Conservation (phyloP, 2,797 vertebrate species). For the Pterois miles region DNA sequence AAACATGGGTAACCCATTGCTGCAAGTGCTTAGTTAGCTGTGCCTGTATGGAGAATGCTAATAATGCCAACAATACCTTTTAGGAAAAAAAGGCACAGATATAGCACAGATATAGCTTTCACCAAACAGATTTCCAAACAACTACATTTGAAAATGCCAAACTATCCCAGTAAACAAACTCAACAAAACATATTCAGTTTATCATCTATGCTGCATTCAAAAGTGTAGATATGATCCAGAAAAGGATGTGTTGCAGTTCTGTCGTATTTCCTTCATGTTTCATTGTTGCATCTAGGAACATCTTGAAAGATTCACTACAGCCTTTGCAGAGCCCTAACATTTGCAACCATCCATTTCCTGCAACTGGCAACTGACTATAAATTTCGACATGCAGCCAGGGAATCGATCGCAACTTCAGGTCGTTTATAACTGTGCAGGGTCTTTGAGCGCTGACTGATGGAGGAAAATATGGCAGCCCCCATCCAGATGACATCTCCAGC, state of each 20-base stretch:
- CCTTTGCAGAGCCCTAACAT: slow-evolving; percentile 19
- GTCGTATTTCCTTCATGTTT: neutral
- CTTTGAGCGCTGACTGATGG: slow-evolving; percentile 48
- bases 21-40: neutral
- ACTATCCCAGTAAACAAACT: neutral
- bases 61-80: slow-evolving; percentile 2
- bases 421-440: slow-evolving; percentile 30
- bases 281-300: neutral
- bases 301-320: slow-evolving; percentile 10
- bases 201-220: neutral
- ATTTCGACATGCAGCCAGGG: slow-evolving; percentile 35
- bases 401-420: slow-evolving; percentile 51
- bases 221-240: neutral
- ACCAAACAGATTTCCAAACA: neutral
- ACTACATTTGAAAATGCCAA: slow-evolving; percentile 1
- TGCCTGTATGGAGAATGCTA: neutral
- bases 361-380: slow-evolving; percentile 44
- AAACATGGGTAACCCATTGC: neutral
- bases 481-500: slow-evolving; percentile 60
- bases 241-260: neutral
- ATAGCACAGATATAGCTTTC: too few relatives aligned
- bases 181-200: neutral
- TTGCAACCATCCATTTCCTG: slow-evolving; percentile 41
- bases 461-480: slow-evolving; percentile 29
- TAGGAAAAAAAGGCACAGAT: neutral